Percentiles rank a stretch among this genome's conserved stretches.
phyloP scores from a whole-genome alignment of 2,888 invertebrate species.

The Patella depressa region DNA sequence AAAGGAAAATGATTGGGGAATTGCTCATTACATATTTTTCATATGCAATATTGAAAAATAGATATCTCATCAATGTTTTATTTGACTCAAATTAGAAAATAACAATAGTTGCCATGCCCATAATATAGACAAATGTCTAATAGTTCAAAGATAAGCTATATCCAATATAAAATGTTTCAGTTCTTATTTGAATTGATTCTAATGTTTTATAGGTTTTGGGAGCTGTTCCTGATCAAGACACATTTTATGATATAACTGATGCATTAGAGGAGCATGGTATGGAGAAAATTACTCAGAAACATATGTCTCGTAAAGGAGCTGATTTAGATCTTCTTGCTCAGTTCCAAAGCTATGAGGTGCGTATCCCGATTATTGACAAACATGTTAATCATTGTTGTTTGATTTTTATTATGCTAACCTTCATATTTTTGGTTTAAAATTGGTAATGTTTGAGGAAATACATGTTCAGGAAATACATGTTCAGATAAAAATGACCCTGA shows the following conservation, averaged over 20 bases:
- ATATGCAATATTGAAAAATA: too few relatives aligned
- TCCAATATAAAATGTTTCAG: background rate
- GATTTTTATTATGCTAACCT: background rate
- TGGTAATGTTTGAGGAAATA: too few relatives aligned
- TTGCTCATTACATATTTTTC: too few relatives aligned
- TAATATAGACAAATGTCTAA: too few relatives aligned
- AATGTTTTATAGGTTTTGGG: conserved; percentile 79
- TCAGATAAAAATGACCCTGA: too few relatives aligned
- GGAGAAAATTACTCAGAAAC: conserved; percentile 70
- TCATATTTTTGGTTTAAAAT: background rate
- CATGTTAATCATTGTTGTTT: too few relatives aligned
- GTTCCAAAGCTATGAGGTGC: conserved; percentile 89
- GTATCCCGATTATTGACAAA: background rate
- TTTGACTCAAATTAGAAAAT: too few relatives aligned
- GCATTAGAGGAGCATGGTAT: conserved; percentile 86
- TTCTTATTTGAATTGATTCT: conserved; percentile 13
- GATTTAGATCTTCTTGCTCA: conserved; percentile 93
- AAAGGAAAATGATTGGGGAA: too few relatives aligned
- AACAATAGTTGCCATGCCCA: too few relatives aligned
- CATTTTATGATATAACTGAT: conserved; percentile 98
- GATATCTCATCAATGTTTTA: too few relatives aligned
- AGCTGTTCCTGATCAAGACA: conserved; percentile 93
- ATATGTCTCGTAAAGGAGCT: conserved; percentile 82
- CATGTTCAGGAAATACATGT: too few relatives aligned
- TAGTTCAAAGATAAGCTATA: too few relatives aligned